Base-by-base conservation (phyloP, 2,888 invertebrate genomes). In the Drosophila pegasa region DNA sequence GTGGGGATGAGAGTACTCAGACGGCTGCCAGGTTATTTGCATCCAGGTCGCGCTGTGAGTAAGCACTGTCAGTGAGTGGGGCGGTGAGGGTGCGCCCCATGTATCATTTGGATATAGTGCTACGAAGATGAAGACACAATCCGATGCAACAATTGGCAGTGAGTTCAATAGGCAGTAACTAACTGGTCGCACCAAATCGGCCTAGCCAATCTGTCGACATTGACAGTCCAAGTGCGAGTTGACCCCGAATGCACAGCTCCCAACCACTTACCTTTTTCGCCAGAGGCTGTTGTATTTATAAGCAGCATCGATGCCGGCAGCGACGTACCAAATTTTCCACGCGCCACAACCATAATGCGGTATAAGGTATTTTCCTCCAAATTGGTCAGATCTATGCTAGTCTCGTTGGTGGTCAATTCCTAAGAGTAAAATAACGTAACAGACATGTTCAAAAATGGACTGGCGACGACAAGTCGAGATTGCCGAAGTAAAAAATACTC, bases 41-140 rank as follows among this genome's bases (percentile, higher is more conserved):
- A 97, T 95, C 94, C 95, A 96, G 5, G 96, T 96, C 48, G 97
- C 96, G 51, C 96, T 96, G 90, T 96, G 96, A 8, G 95, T 94
- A 0, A 96, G 94, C 29, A 97, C 95, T 0, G 96, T 94, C 48
- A 97, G 92, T 0, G 96, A 95, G 91, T 97, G 97, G 0, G 97
- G 97, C 0, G 96, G 96, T 0, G 97, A 96, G 7, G 96, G 95
- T 3, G 96, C 95, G 0, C 95, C 96, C 38, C 87, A 90, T 55
- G 79, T 81, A n/a, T 40, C 66, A 47, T 79, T 76, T 2, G 56
- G 16, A 31, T 65, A 43, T 54, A 43, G 57, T 33, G 63, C 75
- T 73, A 40, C 18, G 25, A 45, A 45, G 18, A 40, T 16, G 25
- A 45, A 45, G 18, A 27, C 45, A 45, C 16, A 45, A 45, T 3